Percentiles rank a stretch among this genome's conserved stretches.
These are phyloP conservation scores for Pavo muticus DNA, from an alignment of 2,113 vertebrate species.

Conservation along the genomic window DNA sequence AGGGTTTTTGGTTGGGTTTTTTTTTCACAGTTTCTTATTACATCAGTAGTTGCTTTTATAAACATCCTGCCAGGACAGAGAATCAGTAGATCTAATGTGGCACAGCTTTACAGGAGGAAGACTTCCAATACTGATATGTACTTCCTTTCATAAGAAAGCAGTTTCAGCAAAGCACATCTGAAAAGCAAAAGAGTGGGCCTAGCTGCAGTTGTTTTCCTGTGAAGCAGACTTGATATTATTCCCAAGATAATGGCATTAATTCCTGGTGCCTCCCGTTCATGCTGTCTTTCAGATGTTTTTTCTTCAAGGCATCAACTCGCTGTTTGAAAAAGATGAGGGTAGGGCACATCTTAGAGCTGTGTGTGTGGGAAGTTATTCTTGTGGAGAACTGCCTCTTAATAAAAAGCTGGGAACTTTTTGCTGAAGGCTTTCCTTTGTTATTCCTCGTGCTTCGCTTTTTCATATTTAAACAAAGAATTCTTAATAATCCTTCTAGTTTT, in stretches of 20 bases:
- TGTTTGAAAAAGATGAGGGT: background rate
- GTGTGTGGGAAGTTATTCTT: background rate
- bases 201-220: background rate
- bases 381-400: background rate
- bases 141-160: background rate
- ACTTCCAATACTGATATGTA: background rate
- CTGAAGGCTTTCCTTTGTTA: background rate
- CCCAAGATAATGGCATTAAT: background rate
- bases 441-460: background rate
- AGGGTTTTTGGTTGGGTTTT: background rate
- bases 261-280: background rate
- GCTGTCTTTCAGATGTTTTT: background rate
- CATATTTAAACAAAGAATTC: background rate
- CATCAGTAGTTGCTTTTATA: background rate
- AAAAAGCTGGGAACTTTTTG: background rate
- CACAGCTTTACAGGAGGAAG: background rate
- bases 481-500: background rate
- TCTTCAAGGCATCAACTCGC: background rate
- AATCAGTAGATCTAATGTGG: background rate
- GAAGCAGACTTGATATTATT: background rate
- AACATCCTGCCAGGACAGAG: background rate
- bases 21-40: background rate
- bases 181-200: background rate
- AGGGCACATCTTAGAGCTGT: background rate
- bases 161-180: background rate